phyloP scores from a whole-genome alignment of 2,797 vertebrate genomes.

The Helostoma temminkii region DNA sequence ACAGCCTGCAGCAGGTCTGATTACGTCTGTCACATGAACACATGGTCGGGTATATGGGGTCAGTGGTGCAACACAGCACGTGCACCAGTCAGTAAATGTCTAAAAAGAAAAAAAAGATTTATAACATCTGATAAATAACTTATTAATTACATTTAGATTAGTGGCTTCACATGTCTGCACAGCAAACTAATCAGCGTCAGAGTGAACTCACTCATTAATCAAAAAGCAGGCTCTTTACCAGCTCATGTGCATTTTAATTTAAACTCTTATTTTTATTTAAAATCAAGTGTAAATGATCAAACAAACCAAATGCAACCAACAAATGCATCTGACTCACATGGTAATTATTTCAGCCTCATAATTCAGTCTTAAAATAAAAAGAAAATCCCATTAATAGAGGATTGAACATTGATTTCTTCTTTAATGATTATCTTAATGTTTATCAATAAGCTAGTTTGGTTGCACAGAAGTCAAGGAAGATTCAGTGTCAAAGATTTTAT shows the following conservation, averaged over 20 bases:
- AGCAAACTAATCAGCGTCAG: not conserved
- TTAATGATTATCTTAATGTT: too few relatives aligned
- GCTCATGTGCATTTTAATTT: not conserved
- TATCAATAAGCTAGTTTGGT: too few relatives aligned
- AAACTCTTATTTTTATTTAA: not conserved
- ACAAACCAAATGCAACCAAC: not conserved
- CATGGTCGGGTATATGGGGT: not conserved
- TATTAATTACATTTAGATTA: constrained; percentile 26
- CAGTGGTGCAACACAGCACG: constrained; percentile 4
- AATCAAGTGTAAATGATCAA: not conserved
- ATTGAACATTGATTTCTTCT: too few relatives aligned
- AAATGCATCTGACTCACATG: too few relatives aligned
- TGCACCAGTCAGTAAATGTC: not conserved
- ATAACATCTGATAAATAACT: constrained; percentile 27
- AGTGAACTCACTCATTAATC: constrained; percentile 9
- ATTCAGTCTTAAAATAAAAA: too few relatives aligned
- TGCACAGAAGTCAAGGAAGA: too few relatives aligned
- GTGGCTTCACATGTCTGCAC: not conserved
- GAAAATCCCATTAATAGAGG: too few relatives aligned
- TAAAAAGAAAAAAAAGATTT: not conserved
- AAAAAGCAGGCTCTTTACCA: constrained; percentile 23
- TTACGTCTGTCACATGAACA: constrained; percentile 35
- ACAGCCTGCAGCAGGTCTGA: constrained; percentile 49
- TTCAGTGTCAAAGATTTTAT: not conserved
- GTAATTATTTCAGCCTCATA: too few relatives aligned